Percentiles rank a stretch among this genome's conserved stretches.
These are phyloP conservation scores for Melanotaenia boesemani DNA, from an alignment of 2,797 vertebrate species.

Conservation along the genomic window DNA sequence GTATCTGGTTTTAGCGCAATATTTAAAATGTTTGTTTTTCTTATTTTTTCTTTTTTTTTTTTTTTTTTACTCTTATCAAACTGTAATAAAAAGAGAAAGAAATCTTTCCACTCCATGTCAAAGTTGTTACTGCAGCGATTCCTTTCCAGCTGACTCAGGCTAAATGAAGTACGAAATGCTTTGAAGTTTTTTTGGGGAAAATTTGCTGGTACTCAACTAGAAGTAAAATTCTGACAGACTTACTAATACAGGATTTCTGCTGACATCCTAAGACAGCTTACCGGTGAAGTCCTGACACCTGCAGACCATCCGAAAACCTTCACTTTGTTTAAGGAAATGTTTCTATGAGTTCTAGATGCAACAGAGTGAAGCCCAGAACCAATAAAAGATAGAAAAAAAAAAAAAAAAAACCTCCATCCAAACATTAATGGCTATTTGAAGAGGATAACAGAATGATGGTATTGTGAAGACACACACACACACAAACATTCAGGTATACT, in stretches of 20 bases:
- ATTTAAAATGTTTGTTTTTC: too few species aligned
- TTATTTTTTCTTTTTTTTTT: neutral
- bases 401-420: slow-evolving; percentile 22
- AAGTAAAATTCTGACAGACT: neutral
- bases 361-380: slow-evolving; percentile 34
- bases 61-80: too few species aligned
- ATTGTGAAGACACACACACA: slow-evolving; percentile 15
- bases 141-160: neutral
- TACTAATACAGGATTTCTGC: neutral
- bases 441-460: neutral
- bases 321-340: neutral
- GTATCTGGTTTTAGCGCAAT: neutral
- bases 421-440: slow-evolving; percentile 49
- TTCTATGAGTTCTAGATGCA: slow-evolving; percentile 2
- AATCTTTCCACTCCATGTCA: too few species aligned
- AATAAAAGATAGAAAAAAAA: neutral
- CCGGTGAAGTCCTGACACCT: slow-evolving; percentile 11
- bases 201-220: neutral
- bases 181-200: slow-evolving; percentile 6
- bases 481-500: neutral
- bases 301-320: neutral
- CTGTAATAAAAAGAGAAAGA: too few species aligned
- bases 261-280: neutral
- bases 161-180: neutral
- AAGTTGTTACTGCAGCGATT: too few species aligned